Base-by-base conservation (phyloP, 1,140 invertebrate genomes). In the Scaptomyza graminum region DNA sequence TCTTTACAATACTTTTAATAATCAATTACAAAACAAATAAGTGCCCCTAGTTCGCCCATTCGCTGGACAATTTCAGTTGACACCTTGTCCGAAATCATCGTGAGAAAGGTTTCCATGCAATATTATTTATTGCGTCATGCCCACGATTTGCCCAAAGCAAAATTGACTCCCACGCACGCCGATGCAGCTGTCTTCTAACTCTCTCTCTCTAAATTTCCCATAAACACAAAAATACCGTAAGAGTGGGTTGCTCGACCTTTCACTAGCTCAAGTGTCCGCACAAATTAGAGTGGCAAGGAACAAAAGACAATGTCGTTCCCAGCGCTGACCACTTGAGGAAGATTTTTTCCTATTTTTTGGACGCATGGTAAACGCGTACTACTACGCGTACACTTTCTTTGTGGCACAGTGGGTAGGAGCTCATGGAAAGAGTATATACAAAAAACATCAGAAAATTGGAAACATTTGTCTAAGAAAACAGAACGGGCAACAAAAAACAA, bases 391-490 rank as follows among this genome's bases (percentile, higher is more conserved):
- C 59, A 79, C 68, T 88, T 83, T 88, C 79, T 79, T 83, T 88
- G 68, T 83, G 79, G 49, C 62, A 63, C 79, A 75, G 56, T 72
- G 74, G 74, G 62, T 66, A 22, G 18, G 18, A 22, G 18, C 18
- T 22, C 18, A 70, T 46, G 13, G 44, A 62, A 46, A 70, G 63
- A 16, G 31, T 44, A 60, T 54, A 71, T 44, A 62, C 52, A 76
- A 76, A 67, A 77, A 81, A 63, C 13, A 74, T 51, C 18, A 50
- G 22, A 61, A 62, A 84, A 69, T 78, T 79, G 50, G 51, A 72
- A 81, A 83, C 84, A 88, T 88, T 88, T 88, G 76, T 88, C 83
- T 81, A 87, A 74, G 74, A 72, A 68, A 87, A 81, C 77, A 81
- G 57, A 55, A 51, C 25, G 31, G 37, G 9, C 47, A 63, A 31